Evolutionary conservation across 2,888 invertebrate genomes (phyloP), one percentile per base, ranked within the genome.

Genomic region (Amblyjoppa fuscipennis): DNA sequence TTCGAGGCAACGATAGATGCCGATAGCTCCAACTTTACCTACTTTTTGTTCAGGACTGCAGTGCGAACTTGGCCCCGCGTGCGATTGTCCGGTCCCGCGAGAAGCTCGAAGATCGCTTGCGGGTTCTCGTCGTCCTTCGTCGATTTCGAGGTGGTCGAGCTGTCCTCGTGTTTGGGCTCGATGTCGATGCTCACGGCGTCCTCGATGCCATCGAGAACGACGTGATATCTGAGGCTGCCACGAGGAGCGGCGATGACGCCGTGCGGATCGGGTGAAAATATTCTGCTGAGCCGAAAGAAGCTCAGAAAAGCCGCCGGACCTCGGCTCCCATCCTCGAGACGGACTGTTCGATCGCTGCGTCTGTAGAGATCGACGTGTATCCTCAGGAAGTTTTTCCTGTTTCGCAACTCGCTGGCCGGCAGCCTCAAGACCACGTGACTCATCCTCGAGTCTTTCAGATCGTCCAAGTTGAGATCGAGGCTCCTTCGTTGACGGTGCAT

Each of bases 341-440:
- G 69, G 38, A 87, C 56, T 13, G 86, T 81, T 81, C 92, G 88
- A 45, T 82, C 76, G 28, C 84, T 51, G 9, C 77, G 71, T 38
- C 83, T 87, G 86, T 92, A 90, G 38, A 87, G 64, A 85, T 91
- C 90, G 1, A 90, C 85, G 51, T 89, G 87, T 31, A 91, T 82
- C 66, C 77, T 83, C 75, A 94, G 95, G 93, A 94, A 96, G 96
- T 91, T 95, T 95, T 93, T 96, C 61, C 77, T 88, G 94, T 95
- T 16, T 96, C 85, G 76, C 51, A 89, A 80, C 69, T 89, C 88
- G 6, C 82, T 96, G 11, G 96, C 96, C 38, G 96, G 95, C 34
- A 97, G 95, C 92, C 96, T 96, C 34, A 98, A 94, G 11, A 98
- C 93, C 5, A 98, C 94, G 92, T 98, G 98, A 0, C 97, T 96